Percentiles rank a stretch among this genome's conserved stretches.
phyloP scores from a whole-genome alignment of 2,113 vertebrate species.

The Oryzias woworae region DNA sequence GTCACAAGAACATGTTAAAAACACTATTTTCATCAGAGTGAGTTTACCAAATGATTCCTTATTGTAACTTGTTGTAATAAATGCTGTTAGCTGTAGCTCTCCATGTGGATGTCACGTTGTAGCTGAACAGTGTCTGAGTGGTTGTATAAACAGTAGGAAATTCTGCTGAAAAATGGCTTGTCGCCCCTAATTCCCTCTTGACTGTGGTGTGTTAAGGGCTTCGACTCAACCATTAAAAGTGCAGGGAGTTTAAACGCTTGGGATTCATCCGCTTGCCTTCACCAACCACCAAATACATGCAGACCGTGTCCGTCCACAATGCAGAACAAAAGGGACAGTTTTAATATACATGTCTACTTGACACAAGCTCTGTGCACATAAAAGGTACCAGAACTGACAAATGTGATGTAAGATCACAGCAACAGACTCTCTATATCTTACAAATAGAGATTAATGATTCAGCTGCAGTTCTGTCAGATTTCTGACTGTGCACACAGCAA shows the following conservation, averaged over 20 bases:
- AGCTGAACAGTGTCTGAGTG: slow-evolving; percentile 15
- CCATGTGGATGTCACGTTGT: slow-evolving; percentile 32
- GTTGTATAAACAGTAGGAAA: slow-evolving; percentile 33
- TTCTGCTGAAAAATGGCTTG: slow-evolving; percentile 38
- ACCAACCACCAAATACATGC: slow-evolving; percentile 16
- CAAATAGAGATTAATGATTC: slow-evolving; percentile 54
- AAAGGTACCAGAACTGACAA: slow-evolving; percentile 11
- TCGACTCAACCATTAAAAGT: slow-evolving; percentile 32
- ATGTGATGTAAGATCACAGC: slow-evolving; percentile 27
- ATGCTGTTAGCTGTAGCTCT: slow-evolving; percentile 22
- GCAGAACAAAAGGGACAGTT: background rate
- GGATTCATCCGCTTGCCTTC: slow-evolving; percentile 35
- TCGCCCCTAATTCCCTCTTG: slow-evolving; percentile 20
- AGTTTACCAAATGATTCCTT: too few relatives aligned
- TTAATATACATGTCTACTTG: background rate
- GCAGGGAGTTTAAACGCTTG: slow-evolving; percentile 40
- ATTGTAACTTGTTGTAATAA: slow-evolving; percentile 22
- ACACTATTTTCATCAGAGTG: too few relatives aligned
- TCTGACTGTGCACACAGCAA: slow-evolving; percentile 7
- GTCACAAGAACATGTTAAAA: too few relatives aligned
- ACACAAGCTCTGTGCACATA: background rate
- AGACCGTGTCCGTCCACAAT: background rate
- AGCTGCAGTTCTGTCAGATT: slow-evolving; percentile 39
- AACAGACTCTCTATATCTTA: slow-evolving; percentile 19
- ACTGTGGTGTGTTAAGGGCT: slow-evolving; percentile 27